Evolutionary conservation across 92 coral and sea anemone genomes (phyloP), one percentile per base, ranked within the genome.

Genomic region (Galaxea fascicularis): DNA sequence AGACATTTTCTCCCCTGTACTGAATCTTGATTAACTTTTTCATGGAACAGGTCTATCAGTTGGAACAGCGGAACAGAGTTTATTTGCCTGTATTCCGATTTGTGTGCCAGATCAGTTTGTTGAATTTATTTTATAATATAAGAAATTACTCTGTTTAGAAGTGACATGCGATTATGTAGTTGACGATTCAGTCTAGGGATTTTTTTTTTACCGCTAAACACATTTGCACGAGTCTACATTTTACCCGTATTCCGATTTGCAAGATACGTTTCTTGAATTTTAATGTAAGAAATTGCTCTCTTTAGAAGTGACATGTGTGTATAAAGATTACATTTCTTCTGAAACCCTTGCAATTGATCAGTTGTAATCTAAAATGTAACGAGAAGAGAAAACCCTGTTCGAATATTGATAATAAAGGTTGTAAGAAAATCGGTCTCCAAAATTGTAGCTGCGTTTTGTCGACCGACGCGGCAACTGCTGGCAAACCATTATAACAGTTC

Each of bases 1-100:
- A 4, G 79, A 74, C 79, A 74, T 53, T 74, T 18, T 74, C 14
- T 74, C 77, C 18, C 71, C 24, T 4, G 56, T 15, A 49, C 11
- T 49, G 56, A 49, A 49, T 49, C 56, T 10, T 35, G 75, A 41
- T 70, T 45, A 71, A 45, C 76, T 30, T 41, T 35, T 35, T 35
- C 41, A 35, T 35, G 41, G 35, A 71, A 71, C 76, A 44, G 75
- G 39, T 71, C 31, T 7, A 12, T 4, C 21, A 10, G 56, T 49
- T 49, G 56, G 56, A 10, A 49, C 17, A 11, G 27, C 65, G 44
- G 41, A 35, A 2, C 41, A 35, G 41, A 2, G 3, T 35, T 2
- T 35, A 35, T 35, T 35, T 35, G 41, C 41, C 41, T 6, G 41
- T 35, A 35, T 49, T 24, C 30, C 58, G 24, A 63, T 77, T 56